A percentile compares a stretch with the other conserved stretches of the same genome.
phyloP scores from a whole-genome alignment of 1,140 invertebrate species.

The Halictus rubicundus region DNA sequence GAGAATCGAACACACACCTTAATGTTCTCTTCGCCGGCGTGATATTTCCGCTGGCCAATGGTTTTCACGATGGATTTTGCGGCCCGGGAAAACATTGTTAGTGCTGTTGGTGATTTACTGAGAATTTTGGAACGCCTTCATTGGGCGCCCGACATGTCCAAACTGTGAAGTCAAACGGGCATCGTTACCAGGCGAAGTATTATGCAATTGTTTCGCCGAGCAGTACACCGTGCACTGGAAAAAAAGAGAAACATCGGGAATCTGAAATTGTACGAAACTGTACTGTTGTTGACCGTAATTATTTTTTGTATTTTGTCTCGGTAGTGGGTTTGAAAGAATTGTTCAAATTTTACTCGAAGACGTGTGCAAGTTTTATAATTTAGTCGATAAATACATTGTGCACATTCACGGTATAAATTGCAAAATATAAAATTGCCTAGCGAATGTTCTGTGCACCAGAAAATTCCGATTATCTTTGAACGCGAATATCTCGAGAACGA shows the following conservation, averaged over 20 bases:
- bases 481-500: no score
- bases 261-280: no score
- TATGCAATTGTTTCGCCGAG: slow-evolving; percentile 28
- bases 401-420: no score
- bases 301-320: no score
- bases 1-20: slow-evolving; percentile 47
- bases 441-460: no score
- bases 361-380: no score
- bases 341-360: no score
- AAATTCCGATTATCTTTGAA: no score
- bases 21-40: slow-evolving; percentile 54
- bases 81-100: slow-evolving; percentile 70
- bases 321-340: no score
- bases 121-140: slow-evolving; percentile 63
- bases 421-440: no score
- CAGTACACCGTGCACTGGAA: neutral
- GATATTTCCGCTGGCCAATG: slow-evolving; percentile 54
- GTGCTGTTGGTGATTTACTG: slow-evolving; percentile 53
- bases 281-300: no score
- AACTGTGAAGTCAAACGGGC: slow-evolving; percentile 51
- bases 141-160: slow-evolving; percentile 52
- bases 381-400: no score
- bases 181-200: slow-evolving; percentile 41
- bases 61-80: slow-evolving; percentile 67
- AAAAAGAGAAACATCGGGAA: neutral